A percentile compares a stretch with the other conserved stretches of the same genome.
Evolutionary conservation across 2,888 invertebrate species (phyloP).

Genomic region (Rhodophaea formosa): DNA sequence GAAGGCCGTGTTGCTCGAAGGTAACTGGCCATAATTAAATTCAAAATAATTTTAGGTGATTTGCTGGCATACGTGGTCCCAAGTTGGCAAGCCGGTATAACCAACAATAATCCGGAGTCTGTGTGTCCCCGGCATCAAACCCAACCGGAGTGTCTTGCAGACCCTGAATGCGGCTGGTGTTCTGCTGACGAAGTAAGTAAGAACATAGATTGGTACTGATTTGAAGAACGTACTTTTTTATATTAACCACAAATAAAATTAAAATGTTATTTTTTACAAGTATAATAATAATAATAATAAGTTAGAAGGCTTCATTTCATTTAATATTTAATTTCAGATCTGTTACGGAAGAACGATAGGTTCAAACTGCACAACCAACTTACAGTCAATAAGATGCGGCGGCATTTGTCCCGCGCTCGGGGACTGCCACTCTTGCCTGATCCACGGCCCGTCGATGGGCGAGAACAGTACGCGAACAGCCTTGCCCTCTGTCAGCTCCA

Average conservation of each 20-base stretch:
- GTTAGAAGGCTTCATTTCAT: no score
- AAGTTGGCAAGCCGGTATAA: slow-evolving; percentile 88
- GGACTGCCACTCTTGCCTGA: slow-evolving; percentile 94
- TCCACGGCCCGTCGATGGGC: slow-evolving; percentile 85
- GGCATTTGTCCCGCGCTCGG: slow-evolving; percentile 94
- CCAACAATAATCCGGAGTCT: slow-evolving; percentile 87
- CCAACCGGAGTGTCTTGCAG: slow-evolving; percentile 90
- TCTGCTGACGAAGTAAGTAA: slow-evolving; percentile 83
- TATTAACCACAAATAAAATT: no score
- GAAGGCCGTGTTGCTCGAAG: no score
- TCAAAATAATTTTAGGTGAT: slow-evolving; percentile 81
- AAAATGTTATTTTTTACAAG: no score
- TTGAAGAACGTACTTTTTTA: no score
- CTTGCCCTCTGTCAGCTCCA: slow-evolving; percentile 85
- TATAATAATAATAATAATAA: no score
- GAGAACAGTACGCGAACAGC: slow-evolving; percentile 56
- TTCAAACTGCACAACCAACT: slow-evolving; percentile 93
- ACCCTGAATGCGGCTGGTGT: slow-evolving; percentile 97
- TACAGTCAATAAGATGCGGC: slow-evolving; percentile 92
- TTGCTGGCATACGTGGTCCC: slow-evolving; percentile 93
- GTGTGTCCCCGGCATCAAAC: slow-evolving; percentile 88
- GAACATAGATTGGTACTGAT: no score
- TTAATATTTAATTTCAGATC: no score
- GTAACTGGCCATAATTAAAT: no score
- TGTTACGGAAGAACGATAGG: slow-evolving; percentile 93